Conservation (phyloP, 1,140 invertebrate genomes). For the Drosophila santomea region DNA sequence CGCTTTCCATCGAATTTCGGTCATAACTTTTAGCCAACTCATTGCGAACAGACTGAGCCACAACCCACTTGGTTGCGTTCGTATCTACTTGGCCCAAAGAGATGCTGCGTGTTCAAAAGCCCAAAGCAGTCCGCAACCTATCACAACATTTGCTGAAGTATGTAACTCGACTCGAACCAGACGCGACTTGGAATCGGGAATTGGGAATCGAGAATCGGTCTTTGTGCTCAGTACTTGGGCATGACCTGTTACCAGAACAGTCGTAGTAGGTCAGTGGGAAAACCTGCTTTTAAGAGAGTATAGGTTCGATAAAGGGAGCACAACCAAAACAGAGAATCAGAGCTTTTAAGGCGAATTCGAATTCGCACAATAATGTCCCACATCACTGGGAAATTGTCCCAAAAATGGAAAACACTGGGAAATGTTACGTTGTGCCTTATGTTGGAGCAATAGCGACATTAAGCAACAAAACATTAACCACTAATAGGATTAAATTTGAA, state of each 20-base stretch:
- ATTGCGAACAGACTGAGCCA: constrained; percentile 13
- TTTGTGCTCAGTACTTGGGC: constrained; percentile 21
- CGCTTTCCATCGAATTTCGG: constrained; percentile 8
- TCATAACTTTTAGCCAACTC: not conserved
- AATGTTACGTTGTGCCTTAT: constrained; percentile 25
- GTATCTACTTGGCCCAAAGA: constrained; percentile 32
- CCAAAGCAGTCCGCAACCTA: constrained; percentile 60
- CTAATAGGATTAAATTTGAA: too few relatives aligned
- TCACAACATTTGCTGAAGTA: constrained; percentile 72
- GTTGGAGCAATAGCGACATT: too few relatives aligned
- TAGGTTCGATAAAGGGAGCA: not conserved
- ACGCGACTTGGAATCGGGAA: constrained; percentile 19
- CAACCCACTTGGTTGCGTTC: constrained; percentile 11
- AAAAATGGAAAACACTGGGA: constrained; percentile 27
- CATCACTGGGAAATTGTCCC: constrained; percentile 47
- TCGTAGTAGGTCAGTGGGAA: constrained; percentile 75
- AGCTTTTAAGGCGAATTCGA: constrained; percentile 56
- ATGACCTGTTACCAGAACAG: constrained; percentile 48
- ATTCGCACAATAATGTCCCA: constrained; percentile 8
- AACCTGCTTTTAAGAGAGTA: constrained; percentile 11
- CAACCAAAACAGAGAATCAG: constrained; percentile 6
- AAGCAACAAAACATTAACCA: too few relatives aligned
- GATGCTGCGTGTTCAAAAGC: constrained; percentile 21
- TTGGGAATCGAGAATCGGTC: constrained; percentile 12
- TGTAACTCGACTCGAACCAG: constrained; percentile 52